Conservation (phyloP, 2,797 vertebrate genomes). For the Acanthis flammea region DNA sequence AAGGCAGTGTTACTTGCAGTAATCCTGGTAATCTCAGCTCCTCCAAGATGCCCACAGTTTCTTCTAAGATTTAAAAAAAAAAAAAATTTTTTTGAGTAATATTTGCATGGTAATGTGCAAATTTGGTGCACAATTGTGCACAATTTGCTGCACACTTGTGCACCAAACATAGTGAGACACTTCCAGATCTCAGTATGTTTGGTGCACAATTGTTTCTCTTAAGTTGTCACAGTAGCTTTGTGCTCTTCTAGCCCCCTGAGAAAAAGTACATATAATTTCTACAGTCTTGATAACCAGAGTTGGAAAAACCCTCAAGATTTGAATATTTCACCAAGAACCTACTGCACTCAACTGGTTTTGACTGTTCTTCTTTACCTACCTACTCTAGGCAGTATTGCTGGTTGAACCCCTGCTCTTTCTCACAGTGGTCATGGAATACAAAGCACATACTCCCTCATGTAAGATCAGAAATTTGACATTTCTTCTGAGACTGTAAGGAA, state of each 20-base stretch:
- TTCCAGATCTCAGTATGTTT: background rate
- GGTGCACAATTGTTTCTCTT: background rate
- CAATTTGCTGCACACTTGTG: background rate
- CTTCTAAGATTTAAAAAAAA: background rate
- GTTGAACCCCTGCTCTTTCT: background rate
- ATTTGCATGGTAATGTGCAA: background rate
- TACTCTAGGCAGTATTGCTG: background rate
- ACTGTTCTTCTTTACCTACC: background rate
- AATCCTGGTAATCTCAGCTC: background rate
- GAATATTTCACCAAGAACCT: background rate
- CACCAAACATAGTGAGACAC: background rate
- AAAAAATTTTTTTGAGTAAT: background rate
- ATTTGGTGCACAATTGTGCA: background rate
- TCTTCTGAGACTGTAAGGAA: background rate
- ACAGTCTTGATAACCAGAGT: background rate
- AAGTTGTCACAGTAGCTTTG: background rate
- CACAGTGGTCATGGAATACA: accelerated
- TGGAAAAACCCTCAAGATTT: background rate
- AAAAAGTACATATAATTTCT: background rate
- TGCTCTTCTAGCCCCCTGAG: background rate
- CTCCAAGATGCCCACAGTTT: background rate
- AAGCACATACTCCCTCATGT: accelerated
- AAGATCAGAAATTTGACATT: background rate
- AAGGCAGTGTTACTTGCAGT: background rate
- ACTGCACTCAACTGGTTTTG: background rate